Base-by-base conservation (phyloP, 2,113 vertebrate species). In the Pelobates fuscus region DNA sequence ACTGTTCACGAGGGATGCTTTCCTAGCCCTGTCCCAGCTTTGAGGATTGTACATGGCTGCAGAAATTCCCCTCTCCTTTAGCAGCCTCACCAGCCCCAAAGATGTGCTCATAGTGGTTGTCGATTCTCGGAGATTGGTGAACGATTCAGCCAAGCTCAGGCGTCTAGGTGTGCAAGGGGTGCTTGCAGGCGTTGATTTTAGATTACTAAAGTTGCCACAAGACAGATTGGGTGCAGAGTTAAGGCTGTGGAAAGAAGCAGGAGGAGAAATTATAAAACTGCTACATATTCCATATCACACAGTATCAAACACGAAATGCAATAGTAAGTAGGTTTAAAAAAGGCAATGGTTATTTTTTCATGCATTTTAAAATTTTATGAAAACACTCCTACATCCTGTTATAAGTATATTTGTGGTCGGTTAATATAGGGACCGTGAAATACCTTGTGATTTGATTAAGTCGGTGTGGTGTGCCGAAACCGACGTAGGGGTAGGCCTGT, bases 41-140 rank as follows among this genome's bases (percentile, higher is more conserved):
- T 87, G 86, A 0, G 97, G 96, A 77, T 96, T 89, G 46, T 98
- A 99, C 78, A 98, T 92, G 0, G 96, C 95, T 2, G 97, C 93
- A 0, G 95, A 99, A 75, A 99, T 98, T 43, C 97, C 97, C 5
- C 80, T 84, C 75, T 99, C 96, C 84, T 95, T 94, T 80, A 99
- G 88, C 77, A 97, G 90, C 85, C 90, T 93, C 82, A 96, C 96
- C 62, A 99, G 91, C 30, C 97, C 97, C 49, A 98, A 87, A 3
- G 96, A 98, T 0, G 96, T 98, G 90, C 96, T 99, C 89, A 94
- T 98, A 0, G 96, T 99, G 0, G 93, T 96, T 0, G 97, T 99
- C 80, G 95, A 94, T 85, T 99, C 97, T 0, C 97, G 89, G 25
- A 91, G 77, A 80, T 98, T 98, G 57, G 97, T 98, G 86, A 94